Evolutionary conservation across 2,113 vertebrate species (phyloP).

Genomic region (Cyphomyrus discorhynchus): DNA sequence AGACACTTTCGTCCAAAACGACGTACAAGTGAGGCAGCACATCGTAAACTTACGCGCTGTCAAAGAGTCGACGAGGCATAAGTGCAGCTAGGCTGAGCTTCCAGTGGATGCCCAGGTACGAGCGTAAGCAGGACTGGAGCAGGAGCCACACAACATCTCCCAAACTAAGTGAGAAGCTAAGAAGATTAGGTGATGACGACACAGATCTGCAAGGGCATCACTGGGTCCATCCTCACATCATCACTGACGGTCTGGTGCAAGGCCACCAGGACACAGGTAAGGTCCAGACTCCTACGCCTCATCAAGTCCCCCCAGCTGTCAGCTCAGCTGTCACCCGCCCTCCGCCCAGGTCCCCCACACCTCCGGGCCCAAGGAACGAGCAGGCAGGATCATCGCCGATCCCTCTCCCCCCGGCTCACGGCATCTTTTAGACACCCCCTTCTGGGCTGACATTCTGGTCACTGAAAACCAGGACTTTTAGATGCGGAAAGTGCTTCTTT

Average conservation of each 20-base stretch:
- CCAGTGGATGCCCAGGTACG: too few relatives aligned
- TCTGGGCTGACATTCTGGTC: not conserved
- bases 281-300: not conserved
- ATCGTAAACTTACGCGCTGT: too few relatives aligned
- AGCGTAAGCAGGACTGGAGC: too few relatives aligned
- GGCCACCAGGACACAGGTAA: not conserved
- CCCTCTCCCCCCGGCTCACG: not conserved
- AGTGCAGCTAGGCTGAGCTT: too few relatives aligned
- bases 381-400: not conserved
- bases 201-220: not conserved
- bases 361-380: not conserved
- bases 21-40: not conserved
- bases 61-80: too few relatives aligned
- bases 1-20: not conserved
- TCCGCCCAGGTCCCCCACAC: not conserved
- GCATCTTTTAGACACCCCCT: not conserved
- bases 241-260: not conserved
- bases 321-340: not conserved
- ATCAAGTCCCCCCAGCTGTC: not conserved
- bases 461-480: not conserved
- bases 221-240: not conserved
- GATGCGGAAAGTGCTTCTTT: not conserved
- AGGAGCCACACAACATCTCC: too few relatives aligned
- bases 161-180: too few relatives aligned
- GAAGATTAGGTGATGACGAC: not conserved